Evolutionary conservation across 2,888 invertebrate species (phyloP).

Genomic region (Xylota segnis): DNA sequence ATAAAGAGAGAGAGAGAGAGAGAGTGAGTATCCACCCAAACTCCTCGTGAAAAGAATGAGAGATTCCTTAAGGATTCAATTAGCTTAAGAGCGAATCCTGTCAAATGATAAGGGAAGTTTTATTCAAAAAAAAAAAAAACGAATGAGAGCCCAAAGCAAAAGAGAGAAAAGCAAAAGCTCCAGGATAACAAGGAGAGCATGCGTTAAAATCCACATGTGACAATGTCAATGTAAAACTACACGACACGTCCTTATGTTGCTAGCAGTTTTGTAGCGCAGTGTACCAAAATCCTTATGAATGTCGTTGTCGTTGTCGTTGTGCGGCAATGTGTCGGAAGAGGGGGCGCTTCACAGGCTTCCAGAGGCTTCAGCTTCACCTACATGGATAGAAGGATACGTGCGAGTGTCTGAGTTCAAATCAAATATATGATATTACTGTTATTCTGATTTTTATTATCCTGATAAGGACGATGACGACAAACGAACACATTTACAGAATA

Average conservation of each 20-base stretch:
- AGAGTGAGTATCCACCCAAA: not conserved
- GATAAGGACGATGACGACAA: slow-evolving; percentile 67
- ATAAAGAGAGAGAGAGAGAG: slow-evolving; percentile 10
- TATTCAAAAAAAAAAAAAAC: slow-evolving; percentile 13
- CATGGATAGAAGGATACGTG: slow-evolving; percentile 4
- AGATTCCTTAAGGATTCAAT: slow-evolving; percentile 18
- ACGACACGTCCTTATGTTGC: slow-evolving; percentile 29
- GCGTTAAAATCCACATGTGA: slow-evolving; percentile 65
- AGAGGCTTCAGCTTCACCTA: slow-evolving; percentile 1
- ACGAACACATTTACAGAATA: slow-evolving; percentile 54
- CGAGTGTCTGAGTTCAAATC: slow-evolving; percentile 44
- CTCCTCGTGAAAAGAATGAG: too few species aligned
- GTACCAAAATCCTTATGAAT: slow-evolving; percentile 34
- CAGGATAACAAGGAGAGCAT: slow-evolving; percentile 43
- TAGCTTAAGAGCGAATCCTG: slow-evolving; percentile 21
- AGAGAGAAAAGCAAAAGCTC: slow-evolving; percentile 40
- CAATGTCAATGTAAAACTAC: slow-evolving; percentile 66
- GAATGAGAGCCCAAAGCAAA: slow-evolving; percentile 21
- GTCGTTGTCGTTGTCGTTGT: slow-evolving; percentile 9
- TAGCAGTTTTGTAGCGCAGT: slow-evolving; percentile 59
- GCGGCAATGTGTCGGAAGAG: not conserved
- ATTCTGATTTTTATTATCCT: slow-evolving; percentile 70
- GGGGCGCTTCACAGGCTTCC: slow-evolving; percentile 12
- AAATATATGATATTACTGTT: slow-evolving; percentile 67
- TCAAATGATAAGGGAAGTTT: slow-evolving; percentile 5